Conservation (phyloP, 2,888 invertebrate species). For the Xanthorhoe spadicearia region DNA sequence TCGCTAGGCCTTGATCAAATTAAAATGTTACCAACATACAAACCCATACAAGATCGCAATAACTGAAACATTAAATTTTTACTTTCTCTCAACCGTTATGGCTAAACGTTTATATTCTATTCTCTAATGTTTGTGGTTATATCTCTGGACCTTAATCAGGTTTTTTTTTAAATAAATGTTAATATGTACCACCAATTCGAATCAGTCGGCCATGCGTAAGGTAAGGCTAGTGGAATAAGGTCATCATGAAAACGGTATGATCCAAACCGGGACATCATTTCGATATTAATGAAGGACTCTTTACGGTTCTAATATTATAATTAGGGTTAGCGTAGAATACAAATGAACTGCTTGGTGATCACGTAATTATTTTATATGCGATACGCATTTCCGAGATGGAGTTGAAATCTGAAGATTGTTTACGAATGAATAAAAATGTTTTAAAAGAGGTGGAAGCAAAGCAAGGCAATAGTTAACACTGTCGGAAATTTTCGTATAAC, state of each 20-base stretch:
- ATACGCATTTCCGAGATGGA: constrained; percentile 60
- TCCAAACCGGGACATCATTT: constrained; percentile 57
- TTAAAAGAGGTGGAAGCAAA: too few species aligned
- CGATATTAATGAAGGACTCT: constrained; percentile 59
- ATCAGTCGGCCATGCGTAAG: too few species aligned
- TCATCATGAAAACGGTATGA: constrained; percentile 47
- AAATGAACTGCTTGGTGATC: constrained; percentile 59
- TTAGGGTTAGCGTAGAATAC: constrained; percentile 57
- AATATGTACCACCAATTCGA: too few species aligned
- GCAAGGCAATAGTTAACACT: too few species aligned
- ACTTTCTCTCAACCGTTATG: too few species aligned
- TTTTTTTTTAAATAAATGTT: too few species aligned
- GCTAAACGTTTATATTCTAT: too few species aligned
- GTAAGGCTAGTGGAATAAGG: constrained; percentile 22
- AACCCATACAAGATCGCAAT: neutral
- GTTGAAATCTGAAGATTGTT: neutral
- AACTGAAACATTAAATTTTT: too few species aligned
- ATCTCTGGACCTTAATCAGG: too few species aligned
- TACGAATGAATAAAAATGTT: neutral
- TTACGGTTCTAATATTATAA: constrained; percentile 57
- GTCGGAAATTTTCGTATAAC: too few species aligned
- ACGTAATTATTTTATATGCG: constrained; percentile 16
- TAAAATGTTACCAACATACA: neutral
- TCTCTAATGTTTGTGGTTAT: too few species aligned
- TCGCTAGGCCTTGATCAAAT: neutral